Percentiles rank a stretch among this genome's conserved stretches.
Evolutionary conservation across 2,113 vertebrate genomes (phyloP).

Genomic region (Megaleporinus macrocephalus): DNA sequence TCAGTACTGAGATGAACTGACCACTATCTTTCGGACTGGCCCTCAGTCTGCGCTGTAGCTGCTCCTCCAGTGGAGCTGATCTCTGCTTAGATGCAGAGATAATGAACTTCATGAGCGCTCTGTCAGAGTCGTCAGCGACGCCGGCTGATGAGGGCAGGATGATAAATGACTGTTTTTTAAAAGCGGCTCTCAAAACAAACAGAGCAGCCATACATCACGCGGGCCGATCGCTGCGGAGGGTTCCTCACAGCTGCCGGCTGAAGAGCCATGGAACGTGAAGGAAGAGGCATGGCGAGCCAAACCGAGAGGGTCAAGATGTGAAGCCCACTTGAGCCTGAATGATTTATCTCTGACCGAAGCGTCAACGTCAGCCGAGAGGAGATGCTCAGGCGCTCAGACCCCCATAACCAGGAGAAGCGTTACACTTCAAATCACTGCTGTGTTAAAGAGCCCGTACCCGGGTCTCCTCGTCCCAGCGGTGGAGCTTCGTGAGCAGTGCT

Average conservation of each 20-base stretch:
- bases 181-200: slow-evolving; percentile 19
- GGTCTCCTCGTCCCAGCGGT: too few species aligned
- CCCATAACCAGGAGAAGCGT: too few species aligned
- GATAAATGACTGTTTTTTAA: slow-evolving; percentile 8
- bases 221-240: background rate
- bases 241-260: background rate
- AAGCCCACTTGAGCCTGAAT: background rate
- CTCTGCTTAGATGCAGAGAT: background rate
- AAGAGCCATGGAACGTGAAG: background rate
- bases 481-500: too few species aligned
- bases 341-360: background rate
- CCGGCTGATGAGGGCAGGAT: slow-evolving; percentile 2
- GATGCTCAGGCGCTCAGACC: too few species aligned
- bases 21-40: background rate
- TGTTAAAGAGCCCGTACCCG: too few species aligned
- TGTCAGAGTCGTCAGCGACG: background rate
- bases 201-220: slow-evolving; percentile 9
- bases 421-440: too few species aligned
- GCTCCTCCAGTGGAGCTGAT: background rate
- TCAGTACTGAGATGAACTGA: background rate
- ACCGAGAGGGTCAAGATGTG: background rate
- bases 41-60: background rate
- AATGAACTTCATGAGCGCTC: background rate
- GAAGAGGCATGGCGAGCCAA: background rate
- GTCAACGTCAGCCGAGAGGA: background rate